Conservation (phyloP, 2,888 invertebrate species). For the Endomychus coccineus region DNA sequence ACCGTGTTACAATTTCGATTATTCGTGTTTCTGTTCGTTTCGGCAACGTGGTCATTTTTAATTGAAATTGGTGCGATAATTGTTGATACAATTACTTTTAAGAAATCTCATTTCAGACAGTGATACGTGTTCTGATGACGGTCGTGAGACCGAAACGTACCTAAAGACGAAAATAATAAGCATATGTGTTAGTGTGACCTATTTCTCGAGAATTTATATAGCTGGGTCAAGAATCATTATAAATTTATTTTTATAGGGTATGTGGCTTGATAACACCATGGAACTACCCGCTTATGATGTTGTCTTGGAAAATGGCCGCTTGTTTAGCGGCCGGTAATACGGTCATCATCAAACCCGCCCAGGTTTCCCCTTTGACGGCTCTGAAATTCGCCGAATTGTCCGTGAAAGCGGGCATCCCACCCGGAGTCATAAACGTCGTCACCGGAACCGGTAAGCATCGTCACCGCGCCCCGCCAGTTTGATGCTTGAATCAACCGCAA, state of each 20-base stretch:
- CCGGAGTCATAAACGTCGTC: constrained; percentile 89
- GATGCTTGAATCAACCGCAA: neutral
- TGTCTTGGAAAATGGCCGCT: constrained; percentile 98
- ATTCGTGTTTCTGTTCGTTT: too few relatives aligned
- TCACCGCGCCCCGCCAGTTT: neutral
- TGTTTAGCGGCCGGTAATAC: constrained; percentile 96
- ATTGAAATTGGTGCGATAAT: too few relatives aligned
- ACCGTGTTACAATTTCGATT: too few relatives aligned
- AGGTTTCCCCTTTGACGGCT: constrained; percentile 86
- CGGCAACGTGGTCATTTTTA: too few relatives aligned
- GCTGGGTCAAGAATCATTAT: too few relatives aligned
- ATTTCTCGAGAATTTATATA: too few relatives aligned
- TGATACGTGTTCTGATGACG: too few relatives aligned
- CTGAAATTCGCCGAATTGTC: constrained; percentile 91
- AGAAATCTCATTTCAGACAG: too few relatives aligned
- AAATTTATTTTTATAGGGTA: constrained; percentile 58
- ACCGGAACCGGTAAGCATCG: constrained; percentile 61
- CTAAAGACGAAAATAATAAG: too few relatives aligned
- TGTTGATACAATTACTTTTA: too few relatives aligned
- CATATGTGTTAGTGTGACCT: too few relatives aligned
- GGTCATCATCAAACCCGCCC: constrained; percentile 92
- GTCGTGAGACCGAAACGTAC: too few relatives aligned
- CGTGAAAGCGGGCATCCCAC: constrained; percentile 85
- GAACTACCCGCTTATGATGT: constrained; percentile 99
- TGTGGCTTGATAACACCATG: constrained; percentile 91